Evolutionary conservation across 1,140 invertebrate species (phyloP).

Genomic region (Aphis craccivora): DNA sequence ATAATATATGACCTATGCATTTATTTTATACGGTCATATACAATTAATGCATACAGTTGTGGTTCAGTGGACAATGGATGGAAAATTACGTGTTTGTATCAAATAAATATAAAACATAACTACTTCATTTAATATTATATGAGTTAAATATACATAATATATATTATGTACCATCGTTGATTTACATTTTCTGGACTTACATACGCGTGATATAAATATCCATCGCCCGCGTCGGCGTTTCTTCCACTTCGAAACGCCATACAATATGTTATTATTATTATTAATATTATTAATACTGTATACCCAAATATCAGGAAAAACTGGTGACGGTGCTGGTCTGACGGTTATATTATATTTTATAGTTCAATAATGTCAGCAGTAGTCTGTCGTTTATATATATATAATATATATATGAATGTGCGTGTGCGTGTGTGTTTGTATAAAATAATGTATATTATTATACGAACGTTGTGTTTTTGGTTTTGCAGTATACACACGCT

Average conservation of each 20-base stretch:
- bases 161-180: neutral
- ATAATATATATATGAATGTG: neutral
- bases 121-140: too few species aligned
- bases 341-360: neutral
- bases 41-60: too few species aligned
- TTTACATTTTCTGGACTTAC: neutral
- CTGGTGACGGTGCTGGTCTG: neutral
- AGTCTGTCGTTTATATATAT: neutral
- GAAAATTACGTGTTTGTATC: too few species aligned
- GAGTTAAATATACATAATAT: too few species aligned
- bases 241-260: neutral
- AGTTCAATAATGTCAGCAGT: neutral
- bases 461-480: neutral
- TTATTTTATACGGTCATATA: too few species aligned
- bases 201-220: neutral
- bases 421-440: neutral
- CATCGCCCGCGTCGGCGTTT: neutral
- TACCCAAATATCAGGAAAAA: neutral
- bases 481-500: constrained; percentile 21
- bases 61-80: too few species aligned
- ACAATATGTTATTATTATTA: neutral
- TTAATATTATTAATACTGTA: neutral
- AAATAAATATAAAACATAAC: too few species aligned
- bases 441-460: neutral
- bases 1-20: too few species aligned